Conservation (phyloP, 2,888 invertebrate species). For the Chromoteleia sp. region DNA sequence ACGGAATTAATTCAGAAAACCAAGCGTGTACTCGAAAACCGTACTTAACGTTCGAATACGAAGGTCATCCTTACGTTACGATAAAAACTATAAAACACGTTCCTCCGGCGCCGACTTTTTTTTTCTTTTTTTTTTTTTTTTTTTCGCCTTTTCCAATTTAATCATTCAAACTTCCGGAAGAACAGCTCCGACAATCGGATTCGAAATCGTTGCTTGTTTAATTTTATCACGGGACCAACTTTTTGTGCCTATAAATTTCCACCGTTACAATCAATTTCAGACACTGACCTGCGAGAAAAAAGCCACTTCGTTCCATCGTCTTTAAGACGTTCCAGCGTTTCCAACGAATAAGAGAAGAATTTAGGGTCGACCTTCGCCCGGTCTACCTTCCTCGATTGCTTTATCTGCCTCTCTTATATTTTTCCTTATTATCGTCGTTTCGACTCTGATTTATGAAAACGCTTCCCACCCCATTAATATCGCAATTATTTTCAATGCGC, state of each 20-base stretch:
- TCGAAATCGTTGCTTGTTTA: conserved; percentile 21
- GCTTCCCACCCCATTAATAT: conserved; percentile 48
- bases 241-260: conserved; percentile 42
- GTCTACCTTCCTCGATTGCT: conserved; percentile 52
- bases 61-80: conserved; percentile 19
- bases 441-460: conserved; percentile 38
- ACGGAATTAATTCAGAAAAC: conserved; percentile 22
- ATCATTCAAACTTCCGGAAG: conserved; percentile 30
- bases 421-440: conserved; percentile 40
- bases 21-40: conserved; percentile 1
- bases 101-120: conserved; percentile 11
- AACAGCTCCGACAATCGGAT: conserved; percentile 1
- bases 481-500: conserved; percentile 49
- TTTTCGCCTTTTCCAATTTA: conserved; percentile 27
- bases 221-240: conserved; percentile 17
- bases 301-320: conserved; percentile 75
- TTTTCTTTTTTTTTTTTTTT: conserved; percentile 18
- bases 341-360: conserved; percentile 42
- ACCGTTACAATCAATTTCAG: conserved; percentile 53
- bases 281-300: conserved; percentile 64
- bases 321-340: conserved; percentile 78
- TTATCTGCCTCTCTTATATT: conserved; percentile 40
- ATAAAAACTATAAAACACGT: conserved; percentile 5
- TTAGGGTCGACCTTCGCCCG: conserved; percentile 56
- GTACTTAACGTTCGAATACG: conserved; percentile 5